Conservation (phyloP, 2,888 invertebrate genomes). For the Anoncus sp. region DNA sequence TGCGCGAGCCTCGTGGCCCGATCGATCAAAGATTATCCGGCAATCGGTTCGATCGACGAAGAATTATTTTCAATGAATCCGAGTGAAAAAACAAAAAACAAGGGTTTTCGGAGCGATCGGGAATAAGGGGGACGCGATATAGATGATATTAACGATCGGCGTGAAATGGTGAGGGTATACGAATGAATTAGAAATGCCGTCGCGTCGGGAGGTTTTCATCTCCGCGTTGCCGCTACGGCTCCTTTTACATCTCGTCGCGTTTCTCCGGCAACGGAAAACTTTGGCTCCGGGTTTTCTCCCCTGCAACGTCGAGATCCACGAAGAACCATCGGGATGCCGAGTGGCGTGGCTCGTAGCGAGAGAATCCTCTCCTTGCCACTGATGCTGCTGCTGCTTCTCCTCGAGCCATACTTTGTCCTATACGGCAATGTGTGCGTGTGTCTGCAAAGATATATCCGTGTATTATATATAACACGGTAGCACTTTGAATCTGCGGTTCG, state of each 20-base stretch:
- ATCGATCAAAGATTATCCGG: no score
- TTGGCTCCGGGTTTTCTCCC: slow-evolving; percentile 46
- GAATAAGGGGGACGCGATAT: no score
- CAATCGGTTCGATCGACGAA: no score
- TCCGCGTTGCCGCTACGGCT: no score
- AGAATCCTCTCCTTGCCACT: slow-evolving; percentile 15
- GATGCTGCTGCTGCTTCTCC: slow-evolving; percentile 6
- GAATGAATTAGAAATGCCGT: slow-evolving; percentile 51
- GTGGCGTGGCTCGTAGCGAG: slow-evolving; percentile 32
- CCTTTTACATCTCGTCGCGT: not conserved
- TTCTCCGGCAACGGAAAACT: slow-evolving; percentile 44
- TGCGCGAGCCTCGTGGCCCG: no score
- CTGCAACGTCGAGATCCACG: slow-evolving; percentile 33
- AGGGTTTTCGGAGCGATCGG: no score
- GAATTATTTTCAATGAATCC: no score
- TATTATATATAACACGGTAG: slow-evolving; percentile 14
- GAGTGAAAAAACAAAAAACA: no score
- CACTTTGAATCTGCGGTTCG: slow-evolving; percentile 46
- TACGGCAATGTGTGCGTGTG: not conserved
- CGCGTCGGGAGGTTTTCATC: slow-evolving; percentile 28
- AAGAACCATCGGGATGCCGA: slow-evolving; percentile 35
- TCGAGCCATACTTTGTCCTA: slow-evolving; percentile 13
- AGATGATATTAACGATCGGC: not conserved
- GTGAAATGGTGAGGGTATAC: not conserved
- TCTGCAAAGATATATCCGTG: no score